Conservation (phyloP, 1,140 invertebrate species). For the Drosophila ogumai region DNA sequence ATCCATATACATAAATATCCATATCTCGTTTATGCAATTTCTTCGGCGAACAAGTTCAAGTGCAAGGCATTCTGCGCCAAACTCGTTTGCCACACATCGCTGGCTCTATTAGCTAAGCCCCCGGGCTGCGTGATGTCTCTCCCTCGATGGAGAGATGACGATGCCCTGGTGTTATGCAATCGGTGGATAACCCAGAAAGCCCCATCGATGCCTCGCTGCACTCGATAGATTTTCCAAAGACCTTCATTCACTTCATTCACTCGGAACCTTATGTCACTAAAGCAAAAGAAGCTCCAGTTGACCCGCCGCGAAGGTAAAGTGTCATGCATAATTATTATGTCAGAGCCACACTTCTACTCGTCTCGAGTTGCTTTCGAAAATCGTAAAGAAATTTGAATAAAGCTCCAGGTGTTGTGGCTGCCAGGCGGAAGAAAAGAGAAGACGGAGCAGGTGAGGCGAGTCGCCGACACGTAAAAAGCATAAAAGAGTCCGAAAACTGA, state of each 20-base stretch:
- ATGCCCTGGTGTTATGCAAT: conserved; percentile 50
- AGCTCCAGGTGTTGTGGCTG: conserved; percentile 14
- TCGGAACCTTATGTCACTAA: conserved; percentile 70
- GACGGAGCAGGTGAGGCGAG: conserved; percentile 26
- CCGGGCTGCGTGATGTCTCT: conserved; percentile 32
- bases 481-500: conserved; percentile 56
- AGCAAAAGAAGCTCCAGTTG: conserved; percentile 36
- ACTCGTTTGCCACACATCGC: conserved; percentile 70
- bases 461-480: conserved; percentile 39
- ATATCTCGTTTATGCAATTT: conserved; percentile 68
- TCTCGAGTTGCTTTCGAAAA: conserved; percentile 60
- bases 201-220: conserved; percentile 58
- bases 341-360: conserved; percentile 52
- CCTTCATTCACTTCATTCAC: conserved; percentile 28
- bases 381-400: conserved; percentile 55
- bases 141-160: conserved; percentile 14
- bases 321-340: conserved; percentile 81
- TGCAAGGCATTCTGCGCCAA: conserved; percentile 66
- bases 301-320: conserved; percentile 65
- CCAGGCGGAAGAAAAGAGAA: conserved; percentile 17
- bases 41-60: conserved; percentile 73
- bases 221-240: conserved; percentile 26
- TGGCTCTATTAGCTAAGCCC: conserved; percentile 61
- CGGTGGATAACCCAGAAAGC: conserved; percentile 61
- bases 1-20: background rate